Conservation (phyloP, 2,113 vertebrate species). For the Spea bombifrons region DNA sequence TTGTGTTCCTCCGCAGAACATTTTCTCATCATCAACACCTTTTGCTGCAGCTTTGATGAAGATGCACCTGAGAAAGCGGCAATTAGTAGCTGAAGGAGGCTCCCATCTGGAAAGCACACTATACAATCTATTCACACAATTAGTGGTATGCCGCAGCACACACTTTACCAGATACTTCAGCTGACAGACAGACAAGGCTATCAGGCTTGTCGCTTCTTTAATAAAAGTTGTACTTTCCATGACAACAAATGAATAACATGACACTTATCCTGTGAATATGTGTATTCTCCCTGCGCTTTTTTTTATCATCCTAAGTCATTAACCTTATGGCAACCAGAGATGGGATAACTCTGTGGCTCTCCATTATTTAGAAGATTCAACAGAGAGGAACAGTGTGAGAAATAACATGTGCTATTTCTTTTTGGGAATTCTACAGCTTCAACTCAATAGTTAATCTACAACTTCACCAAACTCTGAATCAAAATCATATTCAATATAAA, state of each 20-base stretch:
- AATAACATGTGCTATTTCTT: too few relatives aligned
- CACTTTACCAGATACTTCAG: slow-evolving; percentile 40
- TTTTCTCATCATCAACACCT: slow-evolving; percentile 38
- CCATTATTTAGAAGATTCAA: too few relatives aligned
- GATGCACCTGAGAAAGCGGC: slow-evolving; percentile 35
- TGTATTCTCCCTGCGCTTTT: slow-evolving; percentile 31
- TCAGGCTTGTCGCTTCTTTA: slow-evolving; percentile 32
- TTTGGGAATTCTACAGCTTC: too few relatives aligned
- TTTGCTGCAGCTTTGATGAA: slow-evolving; percentile 34
- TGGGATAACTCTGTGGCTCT: too few relatives aligned
- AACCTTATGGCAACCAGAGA: not conserved
- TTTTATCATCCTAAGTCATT: slow-evolving; percentile 32
- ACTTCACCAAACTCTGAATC: too few relatives aligned
- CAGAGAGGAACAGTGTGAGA: too few relatives aligned
- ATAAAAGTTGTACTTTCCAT: slow-evolving; percentile 46
- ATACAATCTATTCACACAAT: slow-evolving; percentile 45
- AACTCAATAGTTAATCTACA: too few relatives aligned
- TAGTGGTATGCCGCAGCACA: slow-evolving; percentile 39
- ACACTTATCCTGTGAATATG: slow-evolving; percentile 31
- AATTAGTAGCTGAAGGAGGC: slow-evolving; percentile 37
- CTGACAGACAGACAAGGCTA: slow-evolving; percentile 31
- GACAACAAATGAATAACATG: slow-evolving; percentile 43
- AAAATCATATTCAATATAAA: too few relatives aligned
- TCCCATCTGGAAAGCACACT: slow-evolving; percentile 44
- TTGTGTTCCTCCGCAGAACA: slow-evolving; percentile 29